Evolutionary conservation across 2,113 vertebrate species (phyloP).

Genomic region (Oryzias javanicus): DNA sequence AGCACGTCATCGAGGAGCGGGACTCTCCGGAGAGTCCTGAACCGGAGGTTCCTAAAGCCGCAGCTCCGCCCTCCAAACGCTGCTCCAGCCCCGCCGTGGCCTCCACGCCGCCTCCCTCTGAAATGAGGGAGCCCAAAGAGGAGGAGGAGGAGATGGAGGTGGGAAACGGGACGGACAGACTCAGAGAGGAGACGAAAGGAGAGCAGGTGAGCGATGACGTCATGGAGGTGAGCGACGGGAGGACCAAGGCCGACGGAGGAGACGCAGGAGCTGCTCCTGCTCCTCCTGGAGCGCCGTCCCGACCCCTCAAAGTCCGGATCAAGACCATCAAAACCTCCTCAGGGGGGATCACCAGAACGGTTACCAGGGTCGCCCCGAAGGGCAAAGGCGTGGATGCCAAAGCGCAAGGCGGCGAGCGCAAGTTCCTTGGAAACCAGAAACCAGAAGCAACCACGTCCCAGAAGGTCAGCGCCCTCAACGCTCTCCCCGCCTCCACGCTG

Average conservation of each 20-base stretch:
- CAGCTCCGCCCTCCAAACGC: slow-evolving; percentile 55
- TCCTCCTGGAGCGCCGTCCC: slow-evolving; percentile 57
- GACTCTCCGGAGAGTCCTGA: slow-evolving; percentile 82
- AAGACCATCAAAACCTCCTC: slow-evolving; percentile 94
- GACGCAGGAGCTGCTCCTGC: slow-evolving; percentile 9
- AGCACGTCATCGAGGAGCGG: slow-evolving; percentile 80
- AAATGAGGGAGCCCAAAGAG: slow-evolving; percentile 62
- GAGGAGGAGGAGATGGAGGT: slow-evolving; percentile 76
- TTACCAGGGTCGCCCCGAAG: slow-evolving; percentile 88
- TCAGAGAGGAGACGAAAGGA: slow-evolving; percentile 70
- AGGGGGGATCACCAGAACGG: slow-evolving; percentile 90
- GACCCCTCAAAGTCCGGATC: slow-evolving; percentile 94
- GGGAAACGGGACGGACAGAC: slow-evolving; percentile 58
- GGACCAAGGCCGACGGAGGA: slow-evolving; percentile 46
- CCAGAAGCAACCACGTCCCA: slow-evolving; percentile 75
- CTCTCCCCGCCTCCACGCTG: slow-evolving; percentile 85
- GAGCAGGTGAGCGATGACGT: slow-evolving; percentile 68
- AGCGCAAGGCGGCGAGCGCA: slow-evolving; percentile 62
- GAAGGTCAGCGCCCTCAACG: slow-evolving; percentile 79
- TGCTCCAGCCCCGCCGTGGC: slow-evolving; percentile 70
- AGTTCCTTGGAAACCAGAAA: slow-evolving; percentile 53
- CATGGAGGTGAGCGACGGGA: slow-evolving; percentile 66
- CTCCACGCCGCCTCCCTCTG: slow-evolving; percentile 49
- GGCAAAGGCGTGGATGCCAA: slow-evolving; percentile 69
- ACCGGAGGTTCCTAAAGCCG: slow-evolving; percentile 70